phyloP scores from a whole-genome alignment of 2,113 vertebrate genomes.

The Probosciger aterrimus region DNA sequence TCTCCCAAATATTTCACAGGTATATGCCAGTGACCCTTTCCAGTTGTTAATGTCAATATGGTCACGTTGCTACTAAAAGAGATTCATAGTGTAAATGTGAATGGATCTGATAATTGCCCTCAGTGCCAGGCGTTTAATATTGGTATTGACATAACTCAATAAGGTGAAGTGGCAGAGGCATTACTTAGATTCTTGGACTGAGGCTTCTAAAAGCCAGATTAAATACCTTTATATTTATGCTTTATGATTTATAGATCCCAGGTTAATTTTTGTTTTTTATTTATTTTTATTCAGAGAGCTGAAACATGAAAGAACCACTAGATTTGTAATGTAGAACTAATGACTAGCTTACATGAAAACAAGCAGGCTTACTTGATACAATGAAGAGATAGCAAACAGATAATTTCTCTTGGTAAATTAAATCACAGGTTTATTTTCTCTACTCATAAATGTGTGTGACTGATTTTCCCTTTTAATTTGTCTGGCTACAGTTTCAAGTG shows the following conservation, averaged over 20 bases:
- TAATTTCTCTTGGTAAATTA: background rate
- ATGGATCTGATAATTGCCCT: background rate
- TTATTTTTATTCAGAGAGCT: background rate
- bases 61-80: background rate
- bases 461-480: background rate
- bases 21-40: background rate
- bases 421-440: background rate
- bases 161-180: background rate
- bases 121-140: background rate
- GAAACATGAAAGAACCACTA: background rate
- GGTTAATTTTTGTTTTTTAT: background rate
- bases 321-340: background rate
- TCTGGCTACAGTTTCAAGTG: background rate
- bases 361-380: background rate
- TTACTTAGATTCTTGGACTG: background rate
- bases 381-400: background rate
- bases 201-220: background rate
- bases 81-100: background rate
- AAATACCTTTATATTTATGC: background rate
- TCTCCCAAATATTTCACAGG: background rate
- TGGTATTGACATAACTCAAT: background rate
- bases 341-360: background rate
- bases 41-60: background rate
- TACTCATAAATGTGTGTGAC: background rate
- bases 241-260: background rate